Evolutionary conservation across 2,113 vertebrate species (phyloP).

Genomic region (Erythrocercus mccallii): DNA sequence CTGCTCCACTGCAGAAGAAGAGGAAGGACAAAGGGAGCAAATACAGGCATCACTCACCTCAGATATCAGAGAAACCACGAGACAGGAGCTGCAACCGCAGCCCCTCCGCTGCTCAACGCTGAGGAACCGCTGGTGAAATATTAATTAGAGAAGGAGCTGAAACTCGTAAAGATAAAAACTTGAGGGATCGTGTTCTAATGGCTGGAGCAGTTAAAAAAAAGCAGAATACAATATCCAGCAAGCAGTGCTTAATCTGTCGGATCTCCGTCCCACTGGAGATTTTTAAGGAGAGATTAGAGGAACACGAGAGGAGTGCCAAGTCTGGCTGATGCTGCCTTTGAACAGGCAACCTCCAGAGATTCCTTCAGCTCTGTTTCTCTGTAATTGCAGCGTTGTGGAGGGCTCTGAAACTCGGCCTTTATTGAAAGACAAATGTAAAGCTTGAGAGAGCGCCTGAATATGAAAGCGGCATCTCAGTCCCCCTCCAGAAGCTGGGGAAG

Average conservation of each 20-base stretch:
- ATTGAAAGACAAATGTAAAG: neutral
- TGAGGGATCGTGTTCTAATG: neutral
- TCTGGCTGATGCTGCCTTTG: slow-evolving; percentile 12
- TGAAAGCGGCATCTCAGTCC: neutral
- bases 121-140: neutral
- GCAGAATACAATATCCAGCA: neutral
- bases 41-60: neutral
- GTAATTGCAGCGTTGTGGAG: neutral
- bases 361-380: neutral
- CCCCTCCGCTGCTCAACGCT: neutral
- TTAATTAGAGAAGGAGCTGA: neutral
- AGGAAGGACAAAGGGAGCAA: neutral
- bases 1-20: neutral
- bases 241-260: neutral
- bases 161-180: neutral
- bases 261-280: neutral
- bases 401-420: slow-evolving; percentile 1
- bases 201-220: slow-evolving; percentile 2
- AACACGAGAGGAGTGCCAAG: neutral
- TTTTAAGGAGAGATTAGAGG: slow-evolving; percentile 45
- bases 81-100: neutral
- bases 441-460: neutral
- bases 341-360: neutral
- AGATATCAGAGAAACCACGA: neutral
- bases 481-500: neutral